Evolutionary conservation across 2,113 vertebrate species (phyloP).

Genomic region (Riparia riparia): DNA sequence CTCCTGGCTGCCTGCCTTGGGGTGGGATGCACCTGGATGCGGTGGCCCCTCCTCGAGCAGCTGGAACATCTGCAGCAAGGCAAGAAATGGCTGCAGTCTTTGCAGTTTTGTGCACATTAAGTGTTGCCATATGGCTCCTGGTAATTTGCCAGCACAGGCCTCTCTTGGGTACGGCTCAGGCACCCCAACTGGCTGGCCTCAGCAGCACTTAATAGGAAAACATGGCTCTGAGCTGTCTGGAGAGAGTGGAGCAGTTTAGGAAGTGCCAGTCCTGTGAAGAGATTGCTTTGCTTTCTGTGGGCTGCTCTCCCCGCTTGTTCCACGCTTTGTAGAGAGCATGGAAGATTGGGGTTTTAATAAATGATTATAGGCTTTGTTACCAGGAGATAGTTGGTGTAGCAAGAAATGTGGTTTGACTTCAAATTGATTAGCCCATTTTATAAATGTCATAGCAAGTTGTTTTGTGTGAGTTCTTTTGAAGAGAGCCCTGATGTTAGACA

Average conservation of each 20-base stretch:
- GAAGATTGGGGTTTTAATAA: constrained; percentile 79
- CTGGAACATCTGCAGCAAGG: constrained; percentile 40
- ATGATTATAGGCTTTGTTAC: constrained; percentile 78
- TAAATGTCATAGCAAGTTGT: constrained; percentile 79
- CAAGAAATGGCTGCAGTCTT: constrained; percentile 27
- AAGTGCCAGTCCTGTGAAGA: constrained; percentile 40
- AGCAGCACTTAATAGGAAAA: background rate
- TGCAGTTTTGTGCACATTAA: constrained; percentile 29
- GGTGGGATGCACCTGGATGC: background rate
- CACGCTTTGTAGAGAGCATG: constrained; percentile 26
- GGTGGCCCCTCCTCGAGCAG: background rate
- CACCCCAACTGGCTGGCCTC: background rate
- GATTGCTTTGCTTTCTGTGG: constrained; percentile 35
- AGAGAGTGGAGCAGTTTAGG: constrained; percentile 30
- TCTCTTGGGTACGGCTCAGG: background rate
- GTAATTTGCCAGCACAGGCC: constrained; percentile 37
- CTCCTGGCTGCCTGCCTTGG: background rate
- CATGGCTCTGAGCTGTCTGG: constrained; percentile 19
- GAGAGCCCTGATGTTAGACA: constrained; percentile 73
- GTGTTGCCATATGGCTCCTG: constrained; percentile 56
- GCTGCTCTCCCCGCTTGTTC: constrained; percentile 36
- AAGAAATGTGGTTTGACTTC: constrained; percentile 79
- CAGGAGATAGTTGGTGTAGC: constrained; percentile 74
- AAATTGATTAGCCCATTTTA: constrained; percentile 82
- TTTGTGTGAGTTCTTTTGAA: constrained; percentile 75